phyloP scores from a whole-genome alignment of 1,140 invertebrate species.

The Procambarus virginalis region DNA sequence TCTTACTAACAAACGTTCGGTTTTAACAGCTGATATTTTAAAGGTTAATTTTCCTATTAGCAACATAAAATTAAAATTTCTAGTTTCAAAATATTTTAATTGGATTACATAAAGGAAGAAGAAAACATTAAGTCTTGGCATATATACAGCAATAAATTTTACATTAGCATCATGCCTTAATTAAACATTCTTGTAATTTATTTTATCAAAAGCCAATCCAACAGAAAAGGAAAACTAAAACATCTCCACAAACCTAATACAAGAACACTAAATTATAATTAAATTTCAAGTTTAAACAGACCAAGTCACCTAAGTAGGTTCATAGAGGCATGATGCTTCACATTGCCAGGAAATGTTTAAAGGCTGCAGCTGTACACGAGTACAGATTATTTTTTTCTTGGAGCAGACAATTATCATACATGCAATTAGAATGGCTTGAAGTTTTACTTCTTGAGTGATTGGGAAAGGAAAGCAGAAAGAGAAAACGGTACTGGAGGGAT shows the following conservation, averaged over 20 bases:
- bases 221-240: constrained; percentile 17
- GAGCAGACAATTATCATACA: constrained; percentile 33
- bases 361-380: background rate
- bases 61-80: background rate
- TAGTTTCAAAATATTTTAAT: constrained; percentile 1
- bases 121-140: constrained; percentile 24
- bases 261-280: background rate
- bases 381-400: constrained; percentile 4
- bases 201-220: constrained; percentile 12
- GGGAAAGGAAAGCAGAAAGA: background rate
- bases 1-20: background rate
- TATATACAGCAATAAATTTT: constrained; percentile 53
- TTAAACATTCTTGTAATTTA: constrained; percentile 22
- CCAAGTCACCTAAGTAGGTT: constrained; percentile 20
- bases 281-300: background rate
- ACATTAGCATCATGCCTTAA: constrained; percentile 32
- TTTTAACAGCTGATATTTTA: background rate
- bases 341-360: constrained; percentile 15
- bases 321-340: constrained; percentile 48
- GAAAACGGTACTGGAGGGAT: background rate
- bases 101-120: background rate
- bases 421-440: constrained; percentile 32
- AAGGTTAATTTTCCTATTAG: background rate
- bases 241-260: background rate
- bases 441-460: background rate